Percentiles rank a stretch among this genome's conserved stretches.
phyloP scores from a whole-genome alignment of 2,888 invertebrate genomes.

The Seira musarum region DNA sequence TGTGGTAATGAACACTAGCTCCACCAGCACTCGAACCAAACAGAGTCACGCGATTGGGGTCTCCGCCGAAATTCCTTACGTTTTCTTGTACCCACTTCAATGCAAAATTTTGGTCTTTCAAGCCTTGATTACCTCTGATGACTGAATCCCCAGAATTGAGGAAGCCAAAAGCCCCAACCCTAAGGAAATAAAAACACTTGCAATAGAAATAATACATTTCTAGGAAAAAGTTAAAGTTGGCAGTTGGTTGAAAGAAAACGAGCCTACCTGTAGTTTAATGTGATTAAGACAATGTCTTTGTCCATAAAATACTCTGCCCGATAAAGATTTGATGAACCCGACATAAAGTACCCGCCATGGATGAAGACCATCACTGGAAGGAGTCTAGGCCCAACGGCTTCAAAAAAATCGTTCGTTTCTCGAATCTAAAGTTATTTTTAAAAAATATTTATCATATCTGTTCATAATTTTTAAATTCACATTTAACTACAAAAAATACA shows the following conservation, averaged over 20 bases:
- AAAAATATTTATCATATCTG: no score
- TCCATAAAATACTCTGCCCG: slow-evolving; percentile 60
- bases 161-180: slow-evolving; percentile 29
- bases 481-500: not conserved
- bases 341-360: slow-evolving; percentile 63
- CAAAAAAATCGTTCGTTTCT: slow-evolving; percentile 48
- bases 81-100: slow-evolving; percentile 46
- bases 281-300: slow-evolving; percentile 55
- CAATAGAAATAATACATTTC: no score
- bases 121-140: slow-evolving; percentile 47
- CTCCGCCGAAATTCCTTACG: slow-evolving; percentile 46
- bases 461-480: no score
- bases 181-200: no score
- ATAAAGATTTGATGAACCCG: slow-evolving; percentile 52
- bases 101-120: slow-evolving; percentile 46
- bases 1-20: slow-evolving; percentile 56
- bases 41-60: slow-evolving; percentile 39
- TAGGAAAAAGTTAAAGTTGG: no score
- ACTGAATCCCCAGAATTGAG: slow-evolving; percentile 32
- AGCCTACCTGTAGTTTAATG: slow-evolving; percentile 55
- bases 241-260: slow-evolving; percentile 28
- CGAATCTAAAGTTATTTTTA: slow-evolving; percentile 33
- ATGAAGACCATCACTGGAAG: slow-evolving; percentile 61
- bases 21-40: slow-evolving; percentile 50
- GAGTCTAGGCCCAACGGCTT: slow-evolving; percentile 40